Evolutionary conservation across 2,797 vertebrate species (phyloP).

Genomic region (Hafferia zeledoni): DNA sequence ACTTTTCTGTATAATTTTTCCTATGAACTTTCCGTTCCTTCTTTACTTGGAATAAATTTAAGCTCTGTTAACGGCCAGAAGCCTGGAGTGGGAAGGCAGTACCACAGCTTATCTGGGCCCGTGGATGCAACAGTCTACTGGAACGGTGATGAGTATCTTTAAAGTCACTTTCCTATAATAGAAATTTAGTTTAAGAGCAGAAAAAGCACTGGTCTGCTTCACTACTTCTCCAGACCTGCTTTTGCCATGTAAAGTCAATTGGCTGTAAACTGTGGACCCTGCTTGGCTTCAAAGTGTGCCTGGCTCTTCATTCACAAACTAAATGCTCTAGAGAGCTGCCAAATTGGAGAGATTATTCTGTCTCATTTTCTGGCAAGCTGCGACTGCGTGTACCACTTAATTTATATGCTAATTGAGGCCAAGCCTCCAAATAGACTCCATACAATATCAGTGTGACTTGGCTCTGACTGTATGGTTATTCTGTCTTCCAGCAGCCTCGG

Average conservation of each 20-base stretch:
- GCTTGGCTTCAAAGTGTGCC: not conserved
- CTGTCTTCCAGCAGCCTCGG: conserved; percentile 3
- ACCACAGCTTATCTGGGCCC: not conserved
- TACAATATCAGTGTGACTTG: conserved; percentile 21
- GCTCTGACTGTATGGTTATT: not conserved
- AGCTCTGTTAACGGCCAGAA: not conserved
- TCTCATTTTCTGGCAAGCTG: conserved; percentile 21
- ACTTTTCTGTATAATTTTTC: not conserved
- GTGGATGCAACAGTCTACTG: not conserved
- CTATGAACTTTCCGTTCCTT: conserved; percentile 16
- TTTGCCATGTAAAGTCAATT: conserved; percentile 9
- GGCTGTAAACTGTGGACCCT: not conserved
- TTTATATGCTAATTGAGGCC: conserved; percentile 64
- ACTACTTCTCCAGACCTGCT: not conserved
- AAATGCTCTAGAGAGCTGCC: conserved; percentile 34
- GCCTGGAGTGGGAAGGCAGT: not conserved
- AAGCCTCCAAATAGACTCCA: conserved; percentile 29
- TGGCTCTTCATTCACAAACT: conserved; percentile 47
- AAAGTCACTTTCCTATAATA: not conserved
- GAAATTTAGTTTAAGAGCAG: not conserved
- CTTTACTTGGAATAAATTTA: conserved; percentile 21
- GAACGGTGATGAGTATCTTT: not conserved
- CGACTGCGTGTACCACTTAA: not conserved
- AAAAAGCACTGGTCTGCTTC: not conserved
- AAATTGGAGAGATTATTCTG: conserved; percentile 30